A percentile compares a stretch with the other conserved stretches of the same genome.
Conservation (phyloP, 2,113 vertebrate species). For the Alosa alosa region DNA sequence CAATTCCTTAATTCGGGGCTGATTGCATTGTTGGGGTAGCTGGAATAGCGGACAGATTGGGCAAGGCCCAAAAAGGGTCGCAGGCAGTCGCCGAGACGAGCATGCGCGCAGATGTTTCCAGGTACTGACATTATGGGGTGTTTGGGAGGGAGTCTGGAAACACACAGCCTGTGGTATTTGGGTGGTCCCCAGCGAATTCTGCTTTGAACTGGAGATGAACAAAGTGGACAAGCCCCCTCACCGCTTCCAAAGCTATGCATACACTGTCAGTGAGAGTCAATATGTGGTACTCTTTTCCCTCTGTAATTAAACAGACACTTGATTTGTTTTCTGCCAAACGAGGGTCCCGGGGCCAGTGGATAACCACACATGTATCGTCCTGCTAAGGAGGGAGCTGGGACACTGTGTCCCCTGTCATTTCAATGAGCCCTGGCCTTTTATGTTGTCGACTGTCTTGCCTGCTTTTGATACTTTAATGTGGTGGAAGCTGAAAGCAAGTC, state of each 20-base stretch:
- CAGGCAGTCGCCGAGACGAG: too few relatives aligned
- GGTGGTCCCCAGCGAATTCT: background rate
- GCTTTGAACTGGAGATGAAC: background rate
- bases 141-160: background rate
- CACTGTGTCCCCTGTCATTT: background rate
- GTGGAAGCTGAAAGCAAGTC: background rate
- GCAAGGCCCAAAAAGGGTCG: too few relatives aligned
- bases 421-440: background rate
- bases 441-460: background rate
- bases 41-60: background rate
- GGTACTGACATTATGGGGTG: background rate
- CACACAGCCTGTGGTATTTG: background rate
- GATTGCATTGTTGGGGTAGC: constrained; percentile 18
- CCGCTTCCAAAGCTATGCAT: background rate
- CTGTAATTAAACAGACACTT: background rate
- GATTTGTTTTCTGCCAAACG: background rate
- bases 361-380: background rate
- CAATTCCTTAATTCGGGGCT: background rate
- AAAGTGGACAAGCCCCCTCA: background rate
- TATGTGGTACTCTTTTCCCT: background rate
- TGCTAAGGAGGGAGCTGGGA: background rate
- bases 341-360: background rate
- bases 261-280: background rate
- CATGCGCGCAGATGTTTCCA: too few relatives aligned
- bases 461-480: background rate